Conservation (phyloP, 2,797 vertebrate species). For the Peromyscus attwateri region DNA sequence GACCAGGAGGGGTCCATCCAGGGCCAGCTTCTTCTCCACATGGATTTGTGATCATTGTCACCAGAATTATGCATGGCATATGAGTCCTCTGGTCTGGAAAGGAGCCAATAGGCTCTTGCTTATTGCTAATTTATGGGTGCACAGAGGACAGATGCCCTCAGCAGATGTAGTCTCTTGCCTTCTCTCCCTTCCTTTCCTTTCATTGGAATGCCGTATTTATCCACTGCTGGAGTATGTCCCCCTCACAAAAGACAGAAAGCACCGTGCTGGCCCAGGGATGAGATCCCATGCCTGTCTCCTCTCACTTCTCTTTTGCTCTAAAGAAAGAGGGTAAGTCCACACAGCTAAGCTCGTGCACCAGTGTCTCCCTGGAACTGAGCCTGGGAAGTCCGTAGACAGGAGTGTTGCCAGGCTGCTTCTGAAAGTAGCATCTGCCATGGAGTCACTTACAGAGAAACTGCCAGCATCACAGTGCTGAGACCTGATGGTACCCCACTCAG, state of each 20-base stretch:
- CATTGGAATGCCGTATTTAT: neutral
- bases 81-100: neutral
- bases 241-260: neutral
- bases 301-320: neutral
- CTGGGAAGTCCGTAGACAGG: neutral
- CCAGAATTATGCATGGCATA: neutral
- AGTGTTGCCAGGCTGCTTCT: neutral
- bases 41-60: neutral
- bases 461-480: neutral
- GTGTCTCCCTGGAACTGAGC: neutral
- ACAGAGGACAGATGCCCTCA: too few relatives aligned
- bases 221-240: neutral
- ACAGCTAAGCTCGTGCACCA: neutral
- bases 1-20: neutral
- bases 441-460: constrained; percentile 94
- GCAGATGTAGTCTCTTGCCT: neutral
- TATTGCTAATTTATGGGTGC: neutral
- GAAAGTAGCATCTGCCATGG: too few relatives aligned
- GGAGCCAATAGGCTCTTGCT: neutral
- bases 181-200: neutral
- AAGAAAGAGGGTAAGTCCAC: neutral
- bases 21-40: neutral
- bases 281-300: neutral
- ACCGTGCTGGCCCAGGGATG: too few relatives aligned
- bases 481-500: neutral